Base-by-base conservation (phyloP, 1,140 invertebrate genomes). In the Ceratosolen fusciceps region DNA sequence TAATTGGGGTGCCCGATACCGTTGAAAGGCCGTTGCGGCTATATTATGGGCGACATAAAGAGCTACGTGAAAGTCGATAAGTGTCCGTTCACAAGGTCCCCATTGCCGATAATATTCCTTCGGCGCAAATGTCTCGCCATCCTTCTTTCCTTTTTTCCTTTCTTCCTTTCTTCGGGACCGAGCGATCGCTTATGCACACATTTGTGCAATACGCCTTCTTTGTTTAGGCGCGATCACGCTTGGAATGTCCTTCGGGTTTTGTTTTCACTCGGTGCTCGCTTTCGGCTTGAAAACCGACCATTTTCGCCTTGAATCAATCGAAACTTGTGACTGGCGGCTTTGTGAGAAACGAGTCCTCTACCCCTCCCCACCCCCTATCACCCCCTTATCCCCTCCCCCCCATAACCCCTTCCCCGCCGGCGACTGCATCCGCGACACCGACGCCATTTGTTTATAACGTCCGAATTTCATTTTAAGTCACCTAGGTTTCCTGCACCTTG, bases 151-250 rank as follows among this genome's bases (percentile, higher is more conserved):
- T 43, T 43, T 12, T 68, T 39, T 39, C 34, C 21, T 67, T 67
- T 39, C 21, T 43, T 60, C 26, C 58, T 62, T 62, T 62, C 58
- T 62, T 34, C 0, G 29, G 29, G 29, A 10, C 12, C 58, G 29
- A 62, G 16, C 16, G 37, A 39, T 43, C 65, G 34, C n/a, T 65
- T 37, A 37, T 65, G 60, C 19, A n/a, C 26, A 65, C 26, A 5
- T 62, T 62, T 65, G 39, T 29, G 67, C 37, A 70, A 70, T 47
- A 19, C 10, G 67, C 67, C 37, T 49, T 16, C 24, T 70, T 70
- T 70, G 39, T 47, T 26, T 68, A 68, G 39, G 37, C 21, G 8
- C 9, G 19, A 43, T 68, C 65, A 29, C 24, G 29, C 19, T 5
- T 24, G 4, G 34, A 1, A 14, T 43, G 65, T 68, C 39, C 65